These are phyloP conservation scores for Ormia ochracea DNA, from an alignment of 2,888 invertebrate species.

Conservation along the genomic window DNA sequence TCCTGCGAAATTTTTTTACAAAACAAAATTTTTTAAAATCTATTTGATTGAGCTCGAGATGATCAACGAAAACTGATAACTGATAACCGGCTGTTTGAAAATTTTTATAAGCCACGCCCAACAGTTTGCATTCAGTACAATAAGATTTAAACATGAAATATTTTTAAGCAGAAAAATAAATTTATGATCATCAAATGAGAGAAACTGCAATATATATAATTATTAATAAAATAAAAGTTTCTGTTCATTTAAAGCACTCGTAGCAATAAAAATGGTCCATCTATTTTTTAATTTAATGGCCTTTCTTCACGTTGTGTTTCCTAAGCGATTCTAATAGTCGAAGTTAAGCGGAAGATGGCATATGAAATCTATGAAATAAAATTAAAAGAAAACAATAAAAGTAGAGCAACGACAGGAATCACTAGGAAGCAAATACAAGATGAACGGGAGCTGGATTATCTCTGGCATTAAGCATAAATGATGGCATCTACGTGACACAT, in stretches of 20 bases:
- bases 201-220: too few relatives aligned
- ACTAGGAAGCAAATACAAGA: slow-evolving; percentile 37
- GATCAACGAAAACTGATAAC: too few relatives aligned
- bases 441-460: slow-evolving; percentile 55
- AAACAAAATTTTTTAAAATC: too few relatives aligned
- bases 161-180: too few relatives aligned
- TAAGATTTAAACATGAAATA: too few relatives aligned
- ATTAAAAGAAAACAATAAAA: background rate
- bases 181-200: too few relatives aligned
- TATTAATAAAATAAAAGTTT: slow-evolving; percentile 6
- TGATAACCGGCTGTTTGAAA: too few relatives aligned
- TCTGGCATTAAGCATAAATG: slow-evolving; percentile 58
- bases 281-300: slow-evolving; percentile 1
- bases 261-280: background rate
- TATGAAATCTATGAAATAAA: background rate
- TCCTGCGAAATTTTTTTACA: too few relatives aligned
- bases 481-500: slow-evolving; percentile 61
- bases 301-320: background rate
- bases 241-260: background rate
- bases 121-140: too few relatives aligned
- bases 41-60: too few relatives aligned
- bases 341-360: background rate
- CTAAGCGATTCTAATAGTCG: background rate
- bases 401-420: slow-evolving; percentile 6
- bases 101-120: too few relatives aligned